Conservation (phyloP, 2,888 invertebrate species). For the Aleiodes leptofemur region DNA sequence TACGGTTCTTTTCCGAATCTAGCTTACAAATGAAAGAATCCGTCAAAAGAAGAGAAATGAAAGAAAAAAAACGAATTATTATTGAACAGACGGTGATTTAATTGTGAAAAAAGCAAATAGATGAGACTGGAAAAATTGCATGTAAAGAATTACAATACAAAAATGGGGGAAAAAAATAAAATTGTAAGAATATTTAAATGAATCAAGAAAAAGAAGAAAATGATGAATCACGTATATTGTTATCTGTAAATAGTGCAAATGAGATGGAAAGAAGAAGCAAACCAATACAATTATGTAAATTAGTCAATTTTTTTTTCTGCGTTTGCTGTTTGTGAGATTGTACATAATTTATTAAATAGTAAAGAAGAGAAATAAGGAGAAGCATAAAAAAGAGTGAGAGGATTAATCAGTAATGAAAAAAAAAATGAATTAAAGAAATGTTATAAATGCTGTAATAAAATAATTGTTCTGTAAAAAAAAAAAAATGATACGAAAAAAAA, state of each 20-base stretch:
- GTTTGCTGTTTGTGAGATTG: constrained; percentile 76
- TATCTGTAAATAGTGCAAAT: constrained; percentile 72
- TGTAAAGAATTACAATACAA: constrained; percentile 64
- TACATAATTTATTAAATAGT: constrained; percentile 75
- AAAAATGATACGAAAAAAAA: constrained; percentile 51
- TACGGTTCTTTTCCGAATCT: constrained; percentile 47
- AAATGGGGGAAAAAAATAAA: constrained; percentile 38
- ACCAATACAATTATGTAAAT: constrained; percentile 66
- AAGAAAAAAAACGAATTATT: constrained; percentile 16
- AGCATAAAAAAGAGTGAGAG: constrained; percentile 37
- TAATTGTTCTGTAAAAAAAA: constrained; percentile 39
- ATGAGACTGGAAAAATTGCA: constrained; percentile 14
- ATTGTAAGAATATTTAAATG: constrained; percentile 37
- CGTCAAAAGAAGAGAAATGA: background rate
- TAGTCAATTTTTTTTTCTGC: constrained; percentile 69
- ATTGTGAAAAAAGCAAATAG: background rate
- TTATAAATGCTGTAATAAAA: constrained; percentile 44
- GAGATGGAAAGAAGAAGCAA: constrained; percentile 25
- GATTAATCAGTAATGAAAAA: constrained; percentile 15
- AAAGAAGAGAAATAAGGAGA: constrained; percentile 63
- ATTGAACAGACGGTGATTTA: constrained; percentile 1
- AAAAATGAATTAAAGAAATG: constrained; percentile 51
- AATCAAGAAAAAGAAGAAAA: constrained; percentile 45
- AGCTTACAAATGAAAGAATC: constrained; percentile 13
- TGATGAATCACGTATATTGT: constrained; percentile 69